Percentiles rank a stretch among this genome's conserved stretches.
phyloP scores from a whole-genome alignment of 2,888 invertebrate species.

The Sarcophaga subvicina region DNA sequence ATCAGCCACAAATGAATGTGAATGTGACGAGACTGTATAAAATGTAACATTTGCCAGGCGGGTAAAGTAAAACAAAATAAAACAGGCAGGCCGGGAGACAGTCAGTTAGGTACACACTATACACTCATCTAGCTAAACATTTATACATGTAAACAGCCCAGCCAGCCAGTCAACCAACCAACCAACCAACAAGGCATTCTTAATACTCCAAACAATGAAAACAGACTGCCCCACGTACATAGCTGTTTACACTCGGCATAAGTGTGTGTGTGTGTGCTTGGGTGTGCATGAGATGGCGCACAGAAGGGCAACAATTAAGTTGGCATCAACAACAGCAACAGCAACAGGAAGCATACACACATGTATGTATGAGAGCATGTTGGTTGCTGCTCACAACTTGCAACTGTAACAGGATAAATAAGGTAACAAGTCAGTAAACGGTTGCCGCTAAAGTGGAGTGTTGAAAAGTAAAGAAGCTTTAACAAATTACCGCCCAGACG shows the following conservation, averaged over 20 bases:
- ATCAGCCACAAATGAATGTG: conserved; percentile 68
- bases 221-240: not conserved
- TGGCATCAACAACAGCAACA: conserved; percentile 54
- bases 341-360: not conserved
- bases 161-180: not conserved
- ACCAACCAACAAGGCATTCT: conserved; percentile 3
- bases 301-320: conserved; percentile 72
- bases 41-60: conserved; percentile 36
- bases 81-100: not conserved
- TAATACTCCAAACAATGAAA: not conserved
- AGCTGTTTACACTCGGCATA: not conserved
- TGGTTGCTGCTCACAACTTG: conserved; percentile 27
- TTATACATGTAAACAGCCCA: not conserved
- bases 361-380: conserved; percentile 32
- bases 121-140: conserved; percentile 37
- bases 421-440: conserved; percentile 65
- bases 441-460: conserved; percentile 73
- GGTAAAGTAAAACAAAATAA: not conserved
- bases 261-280: not conserved
- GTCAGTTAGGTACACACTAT: too few species aligned
- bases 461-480: conserved; percentile 81
- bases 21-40: conserved; percentile 61
- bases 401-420: conserved; percentile 63
- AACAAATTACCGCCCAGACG: conserved; percentile 80
- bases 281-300: conserved; percentile 52